Evolutionary conservation across 1,140 invertebrate species (phyloP).

Genomic region (Microplitis mediator): DNA sequence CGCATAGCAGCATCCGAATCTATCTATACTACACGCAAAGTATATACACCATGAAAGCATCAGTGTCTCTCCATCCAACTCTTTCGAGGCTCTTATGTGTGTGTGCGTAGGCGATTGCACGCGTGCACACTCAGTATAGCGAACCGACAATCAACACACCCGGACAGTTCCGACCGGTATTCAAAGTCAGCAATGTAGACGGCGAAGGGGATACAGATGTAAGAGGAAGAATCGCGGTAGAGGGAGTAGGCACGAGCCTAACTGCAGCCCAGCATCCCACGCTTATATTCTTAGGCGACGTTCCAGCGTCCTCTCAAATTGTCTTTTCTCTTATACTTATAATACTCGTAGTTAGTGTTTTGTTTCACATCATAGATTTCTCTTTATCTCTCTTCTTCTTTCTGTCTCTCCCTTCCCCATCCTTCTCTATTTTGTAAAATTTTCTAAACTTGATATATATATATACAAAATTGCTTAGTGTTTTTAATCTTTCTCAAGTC

Average conservation of each 20-base stretch:
- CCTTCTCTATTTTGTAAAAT: slow-evolving; percentile 28
- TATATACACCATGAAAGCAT: slow-evolving; percentile 24
- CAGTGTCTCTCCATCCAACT: not conserved
- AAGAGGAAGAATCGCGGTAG: slow-evolving; percentile 22
- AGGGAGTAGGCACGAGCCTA: slow-evolving; percentile 54
- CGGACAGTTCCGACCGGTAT: slow-evolving; percentile 55
- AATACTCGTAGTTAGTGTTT: not conserved
- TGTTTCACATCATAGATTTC: not conserved
- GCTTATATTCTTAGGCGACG: slow-evolving; percentile 46
- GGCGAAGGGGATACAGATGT: slow-evolving; percentile 33
- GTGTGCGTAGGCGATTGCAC: slow-evolving; percentile 37
- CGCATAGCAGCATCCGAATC: slow-evolving; percentile 52
- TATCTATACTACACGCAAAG: slow-evolving; percentile 47
- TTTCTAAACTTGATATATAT: slow-evolving; percentile 30
- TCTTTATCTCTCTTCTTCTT: not conserved
- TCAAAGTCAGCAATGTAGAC: slow-evolving; percentile 49
- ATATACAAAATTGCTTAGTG: not conserved
- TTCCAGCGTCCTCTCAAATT: slow-evolving; percentile 39
- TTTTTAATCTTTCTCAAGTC: too few relatives aligned
- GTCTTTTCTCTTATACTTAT: slow-evolving; percentile 7
- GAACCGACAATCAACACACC: slow-evolving; percentile 28
- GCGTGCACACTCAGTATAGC: slow-evolving; percentile 31
- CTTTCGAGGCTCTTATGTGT: slow-evolving; percentile 26
- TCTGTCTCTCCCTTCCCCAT: slow-evolving; percentile 9
- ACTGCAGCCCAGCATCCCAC: slow-evolving; percentile 57